These are phyloP conservation scores for Terebella lapidaria DNA, from an alignment of 2,888 invertebrate genomes.

Conservation along the genomic window DNA sequence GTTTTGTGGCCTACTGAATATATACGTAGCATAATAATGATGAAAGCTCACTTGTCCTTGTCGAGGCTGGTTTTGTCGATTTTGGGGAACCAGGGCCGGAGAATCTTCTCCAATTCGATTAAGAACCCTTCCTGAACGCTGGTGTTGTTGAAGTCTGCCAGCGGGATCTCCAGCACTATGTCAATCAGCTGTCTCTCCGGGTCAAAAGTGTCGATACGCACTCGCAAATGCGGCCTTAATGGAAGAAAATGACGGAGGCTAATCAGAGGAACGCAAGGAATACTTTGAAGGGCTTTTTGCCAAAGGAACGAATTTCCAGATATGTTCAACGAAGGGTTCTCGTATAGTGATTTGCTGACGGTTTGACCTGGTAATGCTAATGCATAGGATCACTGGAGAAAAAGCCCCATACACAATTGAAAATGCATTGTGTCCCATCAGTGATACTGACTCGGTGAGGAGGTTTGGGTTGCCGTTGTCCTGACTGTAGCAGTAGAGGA, in stretches of 20 bases:
- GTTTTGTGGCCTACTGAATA: too few species aligned
- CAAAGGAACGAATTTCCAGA: too few species aligned
- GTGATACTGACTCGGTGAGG: background rate
- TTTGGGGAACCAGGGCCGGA: slow-evolving; percentile 9
- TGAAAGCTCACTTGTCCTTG: slow-evolving; percentile 1
- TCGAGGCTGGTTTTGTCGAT: background rate
- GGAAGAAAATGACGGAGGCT: too few species aligned
- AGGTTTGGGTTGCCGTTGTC: slow-evolving; percentile 1
- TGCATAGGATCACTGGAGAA: too few species aligned
- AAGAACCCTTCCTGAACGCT: background rate
- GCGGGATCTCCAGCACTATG: slow-evolving; percentile 4
- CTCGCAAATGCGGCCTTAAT: background rate
- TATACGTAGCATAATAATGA: too few species aligned
- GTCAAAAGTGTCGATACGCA: slow-evolving; percentile 3
- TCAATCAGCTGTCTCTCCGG: slow-evolving; percentile 2
- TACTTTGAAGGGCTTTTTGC: too few species aligned
- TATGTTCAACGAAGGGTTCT: too few species aligned
- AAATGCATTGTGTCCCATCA: background rate
- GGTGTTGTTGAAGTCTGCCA: background rate
- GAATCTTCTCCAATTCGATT: background rate
- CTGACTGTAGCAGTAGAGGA: background rate
- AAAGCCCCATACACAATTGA: too few species aligned
- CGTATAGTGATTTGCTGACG: too few species aligned
- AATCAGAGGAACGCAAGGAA: too few species aligned
- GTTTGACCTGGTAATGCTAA: too few species aligned